Conservation (phyloP, 2,888 invertebrate genomes). For the Troides oblongomaculatus region DNA sequence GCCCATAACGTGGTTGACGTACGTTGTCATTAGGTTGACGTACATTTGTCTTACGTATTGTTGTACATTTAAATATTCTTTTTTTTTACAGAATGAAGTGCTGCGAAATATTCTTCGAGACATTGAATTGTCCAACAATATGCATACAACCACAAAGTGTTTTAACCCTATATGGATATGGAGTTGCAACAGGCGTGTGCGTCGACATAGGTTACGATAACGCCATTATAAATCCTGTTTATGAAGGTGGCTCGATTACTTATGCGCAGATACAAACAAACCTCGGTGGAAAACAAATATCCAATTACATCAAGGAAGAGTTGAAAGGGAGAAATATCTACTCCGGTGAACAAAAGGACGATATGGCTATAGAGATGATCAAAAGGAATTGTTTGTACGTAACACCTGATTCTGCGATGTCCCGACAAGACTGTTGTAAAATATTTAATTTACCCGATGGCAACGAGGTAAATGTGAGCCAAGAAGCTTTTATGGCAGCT, state of each 20-base stretch:
- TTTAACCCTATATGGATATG: constrained; percentile 60
- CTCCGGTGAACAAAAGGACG: constrained; percentile 35
- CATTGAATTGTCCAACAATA: constrained; percentile 56
- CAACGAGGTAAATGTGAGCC: constrained; percentile 47
- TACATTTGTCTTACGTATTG: too few relatives aligned
- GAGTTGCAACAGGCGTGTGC: constrained; percentile 59
- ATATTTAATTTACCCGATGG: constrained; percentile 48
- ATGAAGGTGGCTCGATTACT: constrained; percentile 56
- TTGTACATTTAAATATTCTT: background rate
- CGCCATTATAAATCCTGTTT: constrained; percentile 54
- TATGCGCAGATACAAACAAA: constrained; percentile 58
- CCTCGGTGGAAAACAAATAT: constrained; percentile 47
- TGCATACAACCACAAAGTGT: constrained; percentile 59
- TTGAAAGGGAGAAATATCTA: constrained; percentile 41
- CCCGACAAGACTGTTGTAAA: constrained; percentile 36
- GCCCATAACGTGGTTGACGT: too few relatives aligned
- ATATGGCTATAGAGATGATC: constrained; percentile 43
- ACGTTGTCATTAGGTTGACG: too few relatives aligned
- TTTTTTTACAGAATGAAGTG: constrained; percentile 53
- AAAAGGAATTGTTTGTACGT: constrained; percentile 46
- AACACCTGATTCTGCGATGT: constrained; percentile 41
- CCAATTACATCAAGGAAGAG: constrained; percentile 42
- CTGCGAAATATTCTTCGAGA: constrained; percentile 67
- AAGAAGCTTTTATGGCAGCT: constrained; percentile 52
- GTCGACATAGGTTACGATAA: constrained; percentile 61